These are phyloP conservation scores for Adoxophyes honmai DNA, from an alignment of 1,140 invertebrate species.

Conservation along the genomic window DNA sequence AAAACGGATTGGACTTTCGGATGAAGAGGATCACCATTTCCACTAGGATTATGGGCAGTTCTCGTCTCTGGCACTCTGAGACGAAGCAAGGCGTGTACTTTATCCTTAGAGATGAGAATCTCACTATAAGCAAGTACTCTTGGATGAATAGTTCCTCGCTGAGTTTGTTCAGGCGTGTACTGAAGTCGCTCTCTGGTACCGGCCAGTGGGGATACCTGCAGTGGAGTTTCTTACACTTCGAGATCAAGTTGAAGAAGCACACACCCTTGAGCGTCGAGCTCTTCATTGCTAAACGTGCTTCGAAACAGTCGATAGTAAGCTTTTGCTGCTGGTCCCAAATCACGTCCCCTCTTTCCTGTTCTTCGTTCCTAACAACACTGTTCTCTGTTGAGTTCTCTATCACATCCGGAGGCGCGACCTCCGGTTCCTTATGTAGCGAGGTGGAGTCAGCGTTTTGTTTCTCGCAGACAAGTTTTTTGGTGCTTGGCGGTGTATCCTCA, in stretches of 20 bases:
- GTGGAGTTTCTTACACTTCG: conserved; percentile 34
- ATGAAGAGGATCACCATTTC: conserved; percentile 50
- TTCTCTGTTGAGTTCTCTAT: too few species aligned
- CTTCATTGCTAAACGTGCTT: conserved; percentile 18
- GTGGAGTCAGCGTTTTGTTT: conserved; percentile 50
- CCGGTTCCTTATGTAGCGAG: conserved; percentile 28
- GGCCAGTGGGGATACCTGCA: conserved; percentile 39
- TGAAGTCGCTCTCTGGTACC: conserved; percentile 17
- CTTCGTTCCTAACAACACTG: too few species aligned
- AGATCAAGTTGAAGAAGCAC: conserved; percentile 46
- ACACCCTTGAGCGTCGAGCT: conserved; percentile 37
- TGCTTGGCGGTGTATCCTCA: neutral
- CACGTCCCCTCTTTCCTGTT: too few species aligned
- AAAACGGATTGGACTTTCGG: conserved; percentile 17
- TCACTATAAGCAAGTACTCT: conserved; percentile 45
- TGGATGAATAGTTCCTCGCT: conserved; percentile 34
- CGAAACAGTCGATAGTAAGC: conserved; percentile 25
- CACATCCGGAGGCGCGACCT: neutral
- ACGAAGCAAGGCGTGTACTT: conserved; percentile 42
- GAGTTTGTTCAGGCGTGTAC: conserved; percentile 21
- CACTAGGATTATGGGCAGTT: conserved; percentile 36
- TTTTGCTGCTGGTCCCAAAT: neutral
- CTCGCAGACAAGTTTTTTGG: conserved; percentile 39
- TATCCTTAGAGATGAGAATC: conserved; percentile 26
- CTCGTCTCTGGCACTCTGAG: conserved; percentile 36